A percentile compares a stretch with the other conserved stretches of the same genome.
Conservation (phyloP, 2,113 vertebrate species). For the Bubo bubo region DNA sequence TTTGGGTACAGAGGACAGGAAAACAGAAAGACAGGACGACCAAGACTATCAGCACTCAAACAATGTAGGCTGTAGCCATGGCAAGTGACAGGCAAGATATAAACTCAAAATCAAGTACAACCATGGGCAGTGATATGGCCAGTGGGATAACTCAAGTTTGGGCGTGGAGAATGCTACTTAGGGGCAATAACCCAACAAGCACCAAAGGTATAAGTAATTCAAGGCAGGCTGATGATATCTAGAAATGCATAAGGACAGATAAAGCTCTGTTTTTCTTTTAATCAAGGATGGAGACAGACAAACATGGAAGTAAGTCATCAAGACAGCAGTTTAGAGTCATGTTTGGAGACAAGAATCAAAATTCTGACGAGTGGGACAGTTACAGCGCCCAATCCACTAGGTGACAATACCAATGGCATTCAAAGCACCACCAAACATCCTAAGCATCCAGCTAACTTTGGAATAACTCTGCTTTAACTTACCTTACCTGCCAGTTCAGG, state of each 20-base stretch:
- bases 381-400: neutral
- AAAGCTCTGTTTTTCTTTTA: neutral
- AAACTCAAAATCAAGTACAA: neutral
- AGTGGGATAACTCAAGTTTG: neutral
- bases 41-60: neutral
- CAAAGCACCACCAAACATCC: neutral
- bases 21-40: neutral
- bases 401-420: neutral
- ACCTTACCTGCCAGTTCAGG: neutral
- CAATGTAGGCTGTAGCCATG: neutral
- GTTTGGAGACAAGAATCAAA: neutral
- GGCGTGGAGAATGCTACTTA: neutral
- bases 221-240: neutral
- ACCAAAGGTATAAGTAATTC: neutral
- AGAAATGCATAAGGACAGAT: neutral
- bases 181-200: neutral
- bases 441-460: neutral
- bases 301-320: neutral
- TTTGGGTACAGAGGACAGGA: neutral
- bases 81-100: neutral
- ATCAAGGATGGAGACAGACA: neutral
- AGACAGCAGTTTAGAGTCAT: neutral
- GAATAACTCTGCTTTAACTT: neutral
- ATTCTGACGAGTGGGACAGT: neutral
- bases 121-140: neutral